Conservation (phyloP, 2,797 vertebrate species). For the Pteropus rufus region DNA sequence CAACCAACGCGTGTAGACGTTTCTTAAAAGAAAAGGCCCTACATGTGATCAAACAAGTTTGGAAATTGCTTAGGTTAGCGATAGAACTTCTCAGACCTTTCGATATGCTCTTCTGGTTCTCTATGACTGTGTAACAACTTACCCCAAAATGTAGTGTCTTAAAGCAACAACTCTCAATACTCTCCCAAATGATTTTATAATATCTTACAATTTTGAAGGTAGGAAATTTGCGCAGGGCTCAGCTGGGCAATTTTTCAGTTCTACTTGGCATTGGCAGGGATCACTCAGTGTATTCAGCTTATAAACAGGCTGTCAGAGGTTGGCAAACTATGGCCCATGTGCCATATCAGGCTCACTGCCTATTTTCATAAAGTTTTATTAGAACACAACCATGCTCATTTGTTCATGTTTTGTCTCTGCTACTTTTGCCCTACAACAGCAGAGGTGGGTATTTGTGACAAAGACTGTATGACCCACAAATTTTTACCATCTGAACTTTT, state of each 20-base stretch:
- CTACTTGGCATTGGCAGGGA: background rate
- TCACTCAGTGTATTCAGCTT: background rate
- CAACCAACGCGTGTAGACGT: background rate
- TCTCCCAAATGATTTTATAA: background rate
- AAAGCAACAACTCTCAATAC: background rate
- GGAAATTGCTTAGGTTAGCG: background rate
- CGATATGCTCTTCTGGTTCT: background rate
- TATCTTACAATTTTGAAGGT: background rate
- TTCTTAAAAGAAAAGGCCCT: background rate
- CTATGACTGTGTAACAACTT: background rate
- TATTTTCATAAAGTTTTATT: background rate
- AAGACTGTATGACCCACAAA: too few species aligned
- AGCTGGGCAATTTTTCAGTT: background rate
- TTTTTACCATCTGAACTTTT: background rate
- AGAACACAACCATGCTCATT: too few species aligned
- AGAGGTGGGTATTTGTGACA: too few species aligned
- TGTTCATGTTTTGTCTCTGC: too few species aligned
- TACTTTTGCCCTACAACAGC: too few species aligned
- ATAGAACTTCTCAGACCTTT: background rate
- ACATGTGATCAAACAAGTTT: background rate
- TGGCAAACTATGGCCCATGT: background rate
- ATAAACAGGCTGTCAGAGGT: background rate
- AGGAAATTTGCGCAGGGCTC: background rate
- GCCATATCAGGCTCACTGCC: too few species aligned
- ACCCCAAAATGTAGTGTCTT: background rate